These are phyloP conservation scores for Anastrepha obliqua DNA, from an alignment of 1,140 invertebrate genomes.

Conservation along the genomic window DNA sequence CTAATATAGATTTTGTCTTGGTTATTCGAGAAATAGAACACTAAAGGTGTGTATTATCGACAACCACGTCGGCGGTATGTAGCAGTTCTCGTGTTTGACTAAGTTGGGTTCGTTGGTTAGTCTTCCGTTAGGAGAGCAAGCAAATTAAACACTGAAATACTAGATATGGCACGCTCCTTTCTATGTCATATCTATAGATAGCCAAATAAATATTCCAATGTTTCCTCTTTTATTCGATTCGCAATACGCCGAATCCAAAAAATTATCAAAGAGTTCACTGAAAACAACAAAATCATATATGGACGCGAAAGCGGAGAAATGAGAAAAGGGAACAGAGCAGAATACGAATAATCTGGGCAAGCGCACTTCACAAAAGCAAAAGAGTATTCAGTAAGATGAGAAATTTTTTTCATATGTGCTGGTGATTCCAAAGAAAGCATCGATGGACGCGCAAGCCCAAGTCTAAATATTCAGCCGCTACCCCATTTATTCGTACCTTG, in stretches of 20 bases:
- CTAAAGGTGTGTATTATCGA: neutral
- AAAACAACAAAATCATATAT: neutral
- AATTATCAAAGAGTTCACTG: neutral
- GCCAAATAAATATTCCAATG: neutral
- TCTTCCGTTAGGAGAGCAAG: constrained; percentile 19
- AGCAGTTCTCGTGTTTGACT: constrained; percentile 2
- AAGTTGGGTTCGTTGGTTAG: neutral
- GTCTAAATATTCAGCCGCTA: neutral
- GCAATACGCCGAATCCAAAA: constrained; percentile 13
- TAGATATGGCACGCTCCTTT: neutral
- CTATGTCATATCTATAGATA: neutral
- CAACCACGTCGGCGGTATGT: constrained; percentile 15
- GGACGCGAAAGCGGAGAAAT: neutral
- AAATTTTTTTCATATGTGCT: neutral
- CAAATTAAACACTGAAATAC: constrained; percentile 14
- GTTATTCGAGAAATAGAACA: neutral
- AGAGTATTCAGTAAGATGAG: neutral
- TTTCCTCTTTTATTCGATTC: neutral
- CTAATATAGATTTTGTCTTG: neutral
- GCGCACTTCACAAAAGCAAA: neutral
- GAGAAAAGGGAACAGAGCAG: neutral
- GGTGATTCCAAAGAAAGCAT: neutral
- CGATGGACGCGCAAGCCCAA: neutral
- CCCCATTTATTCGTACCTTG: neutral
- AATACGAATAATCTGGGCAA: neutral